Base-by-base conservation (phyloP, 2,797 vertebrate species). In the Anguilla megastoma region DNA sequence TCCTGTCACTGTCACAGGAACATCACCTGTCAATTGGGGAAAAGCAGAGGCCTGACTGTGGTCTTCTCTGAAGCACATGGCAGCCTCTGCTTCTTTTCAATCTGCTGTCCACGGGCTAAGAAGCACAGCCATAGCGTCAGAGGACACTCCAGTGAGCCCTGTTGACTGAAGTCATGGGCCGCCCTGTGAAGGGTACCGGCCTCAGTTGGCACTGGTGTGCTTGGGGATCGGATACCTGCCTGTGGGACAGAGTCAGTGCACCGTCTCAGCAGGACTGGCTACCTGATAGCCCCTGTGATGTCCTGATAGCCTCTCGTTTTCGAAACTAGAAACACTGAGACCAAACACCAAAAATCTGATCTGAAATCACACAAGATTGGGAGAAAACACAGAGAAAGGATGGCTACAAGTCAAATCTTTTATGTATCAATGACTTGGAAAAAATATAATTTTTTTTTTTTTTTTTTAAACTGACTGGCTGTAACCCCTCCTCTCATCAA, bases 401-500 rank as follows among this genome's bases (percentile, higher is more conserved):
- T 76, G 10, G 14, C 0, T 69, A 41, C 0, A 41, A 36, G 12
- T 76, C 12, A 12, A 76, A 76, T 36, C 30, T 45, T 12, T 12
- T 33, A 4, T 30, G 10, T 16, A 36, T 63, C 16, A 36, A 76
- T 76, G 24, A 79, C 74, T 45, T 48, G 45, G 21, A 24, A 76
- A 45, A 45, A 45, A 45, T 45, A 45, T 45, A 45, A 5, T 45
- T 74, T n/a, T 48, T 14, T 52, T 24, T 48, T 36, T 41, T 41
- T 41, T 41, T 45, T 45, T 45, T 45, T 45, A 41, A 30, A 14
- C 33, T 14, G 33, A 14, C 36, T n/a, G 41, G 54, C 83, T 60
- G 52, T 10, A 60, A 52, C 69, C 3, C 85, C 71, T 16, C 52
- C 71, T 80, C 30, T 48, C 85, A 84, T 89, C 88, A 89, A 89